Base-by-base conservation (phyloP, 2,797 vertebrate genomes). In the Miichthys miiuy region DNA sequence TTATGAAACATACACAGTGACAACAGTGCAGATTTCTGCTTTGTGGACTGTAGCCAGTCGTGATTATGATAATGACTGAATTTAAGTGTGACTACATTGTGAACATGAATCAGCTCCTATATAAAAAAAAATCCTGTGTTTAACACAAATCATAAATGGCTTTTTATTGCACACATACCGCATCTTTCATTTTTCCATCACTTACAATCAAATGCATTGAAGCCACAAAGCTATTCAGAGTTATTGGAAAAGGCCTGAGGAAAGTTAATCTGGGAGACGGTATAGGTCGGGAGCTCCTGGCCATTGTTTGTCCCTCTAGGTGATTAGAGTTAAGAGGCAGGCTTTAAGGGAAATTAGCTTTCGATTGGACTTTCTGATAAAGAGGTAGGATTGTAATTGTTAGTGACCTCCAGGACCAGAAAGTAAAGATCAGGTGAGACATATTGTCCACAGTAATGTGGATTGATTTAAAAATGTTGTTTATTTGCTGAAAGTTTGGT, bases 321-420 rank as follows among this genome's bases (percentile, higher is more conserved):
- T 92, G 89, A 92, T 92, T 90, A 87, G 87, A 90, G 84, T 87
- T 89, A 85, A 86, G 80, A 91, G 86, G 83, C 85, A 74, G 68
- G 90, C 90, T 93, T 90, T 92, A 89, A 87, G 90, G 82, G 87
- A 92, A 91, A 93, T 90, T 87, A 89, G 89, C 85, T 90, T 93
- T 92, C 88, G 90, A 92, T 92, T 90, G 85, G 85, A 23, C 57
- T 42, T 18, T 79, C 81, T 91, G 88, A 91, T 89, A 89, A 90
- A 90, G 89, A 87, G 80, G 75, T 68, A 46, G 76, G 55, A 76
- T 90, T 88, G 79, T 91, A 88, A 91, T 92, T 87, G 85, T 89
- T 81, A 79, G 83, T 75, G 85, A 92, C 89, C 90, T 88, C 74
- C 44, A 79, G 74, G 83, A 75, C 50, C 81, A 77, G 72, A 66